A percentile compares a stretch with the other conserved stretches of the same genome.
phyloP scores from a whole-genome alignment of 2,113 vertebrate genomes.

The Xenopus laevis region DNA sequence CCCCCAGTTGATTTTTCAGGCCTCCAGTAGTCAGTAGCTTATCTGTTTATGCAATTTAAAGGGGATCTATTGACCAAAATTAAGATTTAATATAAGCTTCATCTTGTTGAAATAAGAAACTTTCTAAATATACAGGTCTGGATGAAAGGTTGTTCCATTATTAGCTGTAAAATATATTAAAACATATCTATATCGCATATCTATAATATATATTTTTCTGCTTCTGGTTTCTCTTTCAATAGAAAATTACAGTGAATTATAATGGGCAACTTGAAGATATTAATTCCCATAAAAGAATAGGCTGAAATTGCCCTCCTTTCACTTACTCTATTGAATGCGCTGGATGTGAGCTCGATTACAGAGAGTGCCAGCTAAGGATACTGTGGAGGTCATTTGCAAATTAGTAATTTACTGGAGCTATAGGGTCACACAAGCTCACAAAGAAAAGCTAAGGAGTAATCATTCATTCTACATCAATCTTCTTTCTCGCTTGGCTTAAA shows the following conservation, averaged over 20 bases:
- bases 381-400: constrained; percentile 18
- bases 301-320: background rate
- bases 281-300: constrained; percentile 14
- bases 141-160: too few relatives aligned
- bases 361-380: background rate
- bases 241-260: constrained; percentile 2
- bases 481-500: too few relatives aligned
- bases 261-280: constrained; percentile 1
- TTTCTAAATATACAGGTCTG: too few relatives aligned
- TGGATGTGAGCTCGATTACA: background rate
- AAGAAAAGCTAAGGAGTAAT: background rate
- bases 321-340: constrained; percentile 1
- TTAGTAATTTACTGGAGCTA: background rate
- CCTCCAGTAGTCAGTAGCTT: too few relatives aligned
- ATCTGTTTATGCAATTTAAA: too few relatives aligned
- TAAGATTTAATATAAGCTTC: too few relatives aligned
- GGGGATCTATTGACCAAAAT: too few relatives aligned
- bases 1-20: too few relatives aligned
- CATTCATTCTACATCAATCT: background rate
- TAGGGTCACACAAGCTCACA: background rate
- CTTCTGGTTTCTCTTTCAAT: background rate
- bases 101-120: too few relatives aligned
- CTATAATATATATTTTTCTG: too few relatives aligned
- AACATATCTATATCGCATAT: too few relatives aligned
- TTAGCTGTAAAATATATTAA: too few relatives aligned